Base-by-base conservation (phyloP, 2,888 invertebrate species). In the Lochmaea capreae region DNA sequence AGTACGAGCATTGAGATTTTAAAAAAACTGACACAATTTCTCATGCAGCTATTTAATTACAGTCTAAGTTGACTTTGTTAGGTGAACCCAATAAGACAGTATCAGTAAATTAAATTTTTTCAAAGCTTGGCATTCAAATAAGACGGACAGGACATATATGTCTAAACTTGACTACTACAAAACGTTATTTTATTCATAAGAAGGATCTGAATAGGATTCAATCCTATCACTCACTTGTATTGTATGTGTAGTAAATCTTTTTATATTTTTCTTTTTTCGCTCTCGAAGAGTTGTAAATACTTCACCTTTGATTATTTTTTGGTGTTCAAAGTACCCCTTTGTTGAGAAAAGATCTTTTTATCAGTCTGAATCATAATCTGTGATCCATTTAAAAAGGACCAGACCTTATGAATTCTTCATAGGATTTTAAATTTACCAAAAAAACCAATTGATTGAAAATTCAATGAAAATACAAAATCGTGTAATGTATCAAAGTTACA, bases 101-200 rank as follows among this genome's bases (percentile, higher is more conserved):
- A 12, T 58, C 26, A 12, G 10, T 26, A 26, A 58, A 58, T 58
- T 58, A 58, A 58, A 58, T 26, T 18, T 58, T 58, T 26, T 22
- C 26, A 26, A 58, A 58, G 58, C 58, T 58, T 12, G 18, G 26
- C 26, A 58, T 26, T 58, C 58, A 26, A 58, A 58, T 11, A n/a
- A 22, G 18, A 58, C 58, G 26, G 3, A 58, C 58, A 58, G 1
- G 58, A 11, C 22, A 58, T 39, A 39, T 58, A 58, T n/a, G 58
- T 11, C 58, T 26, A 22, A 58, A 26, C 5, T 12, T 58, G 26
- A 58, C 18, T 58, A 26, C 58, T 58, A 11, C 8, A 4, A 18
- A 26, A 58, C 58, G 8, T 58, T 58, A 58, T 58, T n/a, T 58
- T 58, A 58, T 58, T 18, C 26, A 58, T 22, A 57, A 22, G 57